phyloP scores from a whole-genome alignment of 2,113 vertebrate species.

The Salvator merianae region DNA sequence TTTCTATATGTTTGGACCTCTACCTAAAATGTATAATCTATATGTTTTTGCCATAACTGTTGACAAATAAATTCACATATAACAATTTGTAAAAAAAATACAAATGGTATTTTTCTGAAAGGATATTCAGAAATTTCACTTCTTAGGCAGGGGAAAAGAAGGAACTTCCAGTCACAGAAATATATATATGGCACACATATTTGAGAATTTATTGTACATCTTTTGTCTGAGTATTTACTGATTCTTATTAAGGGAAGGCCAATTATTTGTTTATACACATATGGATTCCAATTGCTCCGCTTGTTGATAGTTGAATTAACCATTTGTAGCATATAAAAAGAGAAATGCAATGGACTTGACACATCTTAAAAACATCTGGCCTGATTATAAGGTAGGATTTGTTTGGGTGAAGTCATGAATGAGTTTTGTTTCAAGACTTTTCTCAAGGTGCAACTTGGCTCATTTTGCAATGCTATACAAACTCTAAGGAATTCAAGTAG shows the following conservation, averaged over 20 bases:
- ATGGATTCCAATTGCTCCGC: neutral
- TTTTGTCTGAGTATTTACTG: neutral
- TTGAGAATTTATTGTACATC: neutral
- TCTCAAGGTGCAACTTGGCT: too few relatives aligned
- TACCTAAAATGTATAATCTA: neutral
- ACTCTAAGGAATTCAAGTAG: too few relatives aligned
- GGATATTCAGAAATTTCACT: neutral
- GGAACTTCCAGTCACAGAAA: neutral
- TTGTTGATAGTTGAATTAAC: too few relatives aligned
- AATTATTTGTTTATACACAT: neutral
- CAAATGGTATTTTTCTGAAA: neutral
- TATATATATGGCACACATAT: neutral
- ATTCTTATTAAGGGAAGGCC: neutral
- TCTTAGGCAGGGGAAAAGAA: neutral
- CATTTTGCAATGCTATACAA: too few relatives aligned
- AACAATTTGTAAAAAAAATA: neutral
- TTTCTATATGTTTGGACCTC: neutral
- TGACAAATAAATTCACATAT: constrained; percentile 5
- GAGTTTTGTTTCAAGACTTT: too few relatives aligned
- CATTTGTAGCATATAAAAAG: neutral
- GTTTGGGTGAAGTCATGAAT: too few relatives aligned
- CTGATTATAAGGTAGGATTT: too few relatives aligned
- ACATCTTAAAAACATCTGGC: too few relatives aligned
- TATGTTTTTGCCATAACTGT: neutral
- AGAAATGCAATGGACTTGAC: too few relatives aligned